A percentile compares a stretch with the other conserved stretches of the same genome.
Evolutionary conservation across 2,113 vertebrate genomes (phyloP).

Genomic region (Catharus fuscescens): DNA sequence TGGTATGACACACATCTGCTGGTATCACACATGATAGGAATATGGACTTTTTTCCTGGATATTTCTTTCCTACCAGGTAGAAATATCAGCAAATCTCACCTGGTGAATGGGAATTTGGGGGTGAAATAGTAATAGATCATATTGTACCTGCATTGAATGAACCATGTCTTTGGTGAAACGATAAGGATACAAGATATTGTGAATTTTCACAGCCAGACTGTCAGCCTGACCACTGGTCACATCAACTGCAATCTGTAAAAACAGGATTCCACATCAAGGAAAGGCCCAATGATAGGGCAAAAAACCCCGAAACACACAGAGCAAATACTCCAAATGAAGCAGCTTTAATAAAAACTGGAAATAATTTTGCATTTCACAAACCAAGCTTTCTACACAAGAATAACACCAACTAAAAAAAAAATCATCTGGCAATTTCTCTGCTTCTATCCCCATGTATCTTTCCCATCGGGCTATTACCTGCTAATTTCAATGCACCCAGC

Average conservation of each 20-base stretch:
- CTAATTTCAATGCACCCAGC: background rate
- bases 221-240: conserved; percentile 85
- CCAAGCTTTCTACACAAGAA: background rate
- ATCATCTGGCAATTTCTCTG: background rate
- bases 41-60: background rate
- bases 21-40: background rate
- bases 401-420: background rate
- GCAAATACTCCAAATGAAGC: background rate
- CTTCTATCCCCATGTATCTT: background rate
- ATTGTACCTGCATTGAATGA: conserved; percentile 88
- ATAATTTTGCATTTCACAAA: background rate
- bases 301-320: accelerated
- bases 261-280: background rate
- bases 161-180: conserved; percentile 97
- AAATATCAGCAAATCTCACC: background rate
- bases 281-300: background rate
- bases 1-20: background rate
- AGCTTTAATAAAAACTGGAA: background rate
- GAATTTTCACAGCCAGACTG: conserved; percentile 89
- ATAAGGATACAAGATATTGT: conserved; percentile 93
- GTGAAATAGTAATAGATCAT: background rate
- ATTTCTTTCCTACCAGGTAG: background rate
- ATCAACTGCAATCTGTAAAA: conserved; percentile 87
- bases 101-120: background rate
- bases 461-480: background rate